A percentile compares a stretch with the other conserved stretches of the same genome.
These are phyloP conservation scores for Trachymyrmex cornetzi DNA, from an alignment of 1,140 invertebrate species.

Conservation along the genomic window DNA sequence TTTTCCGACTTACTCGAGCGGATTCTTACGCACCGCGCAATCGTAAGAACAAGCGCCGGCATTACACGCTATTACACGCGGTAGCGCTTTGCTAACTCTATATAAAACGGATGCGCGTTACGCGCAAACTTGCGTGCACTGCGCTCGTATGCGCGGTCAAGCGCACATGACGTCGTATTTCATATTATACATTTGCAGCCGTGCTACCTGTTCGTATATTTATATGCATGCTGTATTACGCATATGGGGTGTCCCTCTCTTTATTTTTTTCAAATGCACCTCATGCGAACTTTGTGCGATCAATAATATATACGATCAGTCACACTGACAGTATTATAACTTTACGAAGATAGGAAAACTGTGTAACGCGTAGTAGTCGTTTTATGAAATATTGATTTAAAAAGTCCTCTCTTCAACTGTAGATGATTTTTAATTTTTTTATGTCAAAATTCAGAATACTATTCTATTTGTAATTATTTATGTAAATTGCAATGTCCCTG, in stretches of 20 bases:
- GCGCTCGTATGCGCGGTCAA: conserved; percentile 27
- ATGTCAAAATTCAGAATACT: background rate
- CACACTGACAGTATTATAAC: no score
- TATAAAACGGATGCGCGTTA: conserved; percentile 40
- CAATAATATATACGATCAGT: no score
- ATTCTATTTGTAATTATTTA: background rate
- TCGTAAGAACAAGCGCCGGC: conserved; percentile 57
- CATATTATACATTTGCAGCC: background rate
- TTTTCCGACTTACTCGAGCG: conserved; percentile 18
- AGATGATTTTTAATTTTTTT: background rate
- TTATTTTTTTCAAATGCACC: no score
- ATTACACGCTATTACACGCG: conserved; percentile 62
- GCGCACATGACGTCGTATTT: conserved; percentile 8
- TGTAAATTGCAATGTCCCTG: background rate
- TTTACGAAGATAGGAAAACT: background rate
- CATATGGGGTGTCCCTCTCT: no score
- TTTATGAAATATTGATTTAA: background rate
- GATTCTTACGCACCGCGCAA: conserved; percentile 35
- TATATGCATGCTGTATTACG: no score
- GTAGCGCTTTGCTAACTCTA: conserved; percentile 47
- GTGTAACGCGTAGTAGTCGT: background rate
- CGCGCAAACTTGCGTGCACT: background rate
- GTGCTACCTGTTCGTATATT: background rate
- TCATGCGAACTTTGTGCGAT: no score
- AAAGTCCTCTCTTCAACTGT: background rate